Evolutionary conservation across 2,797 vertebrate genomes (phyloP), one percentile per base, ranked within the genome.

Genomic region (Syncerus caffer): DNA sequence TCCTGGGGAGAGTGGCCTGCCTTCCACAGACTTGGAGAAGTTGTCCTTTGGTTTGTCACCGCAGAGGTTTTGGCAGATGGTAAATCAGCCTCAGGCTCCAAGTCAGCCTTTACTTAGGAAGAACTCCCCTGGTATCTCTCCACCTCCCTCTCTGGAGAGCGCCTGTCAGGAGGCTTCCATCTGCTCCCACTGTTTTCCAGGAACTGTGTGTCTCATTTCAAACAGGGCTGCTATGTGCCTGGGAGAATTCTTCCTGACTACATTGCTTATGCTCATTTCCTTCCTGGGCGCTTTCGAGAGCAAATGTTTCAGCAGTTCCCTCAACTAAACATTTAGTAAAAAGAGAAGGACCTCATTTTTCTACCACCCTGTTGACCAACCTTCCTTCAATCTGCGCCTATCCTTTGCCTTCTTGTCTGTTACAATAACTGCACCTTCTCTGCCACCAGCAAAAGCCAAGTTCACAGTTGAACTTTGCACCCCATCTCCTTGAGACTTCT

Each of bases 171-270:
- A 92, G 55, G 62, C 76, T 92, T 31, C 92, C 95, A 89, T 97
- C 92, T 97, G 97, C 83, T 96, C 45, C 85, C 82, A 53, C 62
- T 80, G 93, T 96, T 96, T 97, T 94, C 96, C 64, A 93, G 90
- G 92, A 96, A 96, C 92, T 93, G 16, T 58, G 93, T 19, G 51
- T 84, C 83, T 97, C 82, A 62, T 78, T 95, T 96, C 78, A 76
- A 79, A n/a, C 2, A 60, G 96, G 45, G 78, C 60, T 95, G 80
- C 89, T 45, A 74, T 90, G 82, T 95, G 95, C 93, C 92, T 89
- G 31, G 62, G 90, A 94, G 78, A 78, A 71, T 83, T 96, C 96
- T 87, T 89, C 67, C 82, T 67, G 84, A 96, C 92, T 85, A 34
- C 42, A 29, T 64, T 17, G 15, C 89, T 89, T 93, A 38, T 97